Evolutionary conservation across 2,888 invertebrate genomes (phyloP).

Genomic region (Lissocephala sabroskyi): DNA sequence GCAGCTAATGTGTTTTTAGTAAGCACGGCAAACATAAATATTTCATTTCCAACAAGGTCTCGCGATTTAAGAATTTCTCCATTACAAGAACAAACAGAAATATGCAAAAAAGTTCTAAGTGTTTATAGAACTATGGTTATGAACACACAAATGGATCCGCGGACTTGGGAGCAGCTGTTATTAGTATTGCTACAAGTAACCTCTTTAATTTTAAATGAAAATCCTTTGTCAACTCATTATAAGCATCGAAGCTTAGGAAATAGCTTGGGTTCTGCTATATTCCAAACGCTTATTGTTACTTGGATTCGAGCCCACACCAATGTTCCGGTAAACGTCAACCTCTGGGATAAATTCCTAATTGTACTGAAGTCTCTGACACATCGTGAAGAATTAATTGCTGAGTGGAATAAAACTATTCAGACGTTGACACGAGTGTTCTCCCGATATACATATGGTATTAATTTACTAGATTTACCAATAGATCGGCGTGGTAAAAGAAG

Average conservation of each 20-base stretch:
- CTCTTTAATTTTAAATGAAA: constrained; percentile 87
- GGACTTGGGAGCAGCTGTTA: constrained; percentile 93
- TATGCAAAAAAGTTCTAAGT: constrained; percentile 95
- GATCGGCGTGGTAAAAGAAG: constrained; percentile 84
- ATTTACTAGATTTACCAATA: constrained; percentile 88
- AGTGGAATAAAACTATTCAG: constrained; percentile 99
- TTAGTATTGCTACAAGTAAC: constrained; percentile 92
- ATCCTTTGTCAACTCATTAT: constrained; percentile 78
- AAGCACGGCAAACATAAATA: constrained; percentile 69
- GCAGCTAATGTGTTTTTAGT: constrained; percentile 95
- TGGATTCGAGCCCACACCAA: constrained; percentile 98
- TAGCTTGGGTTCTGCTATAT: constrained; percentile 87
- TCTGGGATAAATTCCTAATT: constrained; percentile 95
- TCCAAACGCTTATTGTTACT: constrained; percentile 95
- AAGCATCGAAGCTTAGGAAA: constrained; percentile 80
- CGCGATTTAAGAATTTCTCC: constrained; percentile 78
- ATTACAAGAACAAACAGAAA: constrained; percentile 94
- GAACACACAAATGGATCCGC: constrained; percentile 93
- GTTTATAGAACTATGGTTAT: constrained; percentile 98
- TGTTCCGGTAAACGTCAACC: constrained; percentile 87
- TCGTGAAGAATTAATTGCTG: constrained; percentile 95
- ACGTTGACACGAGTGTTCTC: constrained; percentile 95
- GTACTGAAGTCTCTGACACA: constrained; percentile 90
- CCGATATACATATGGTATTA: constrained; percentile 94
- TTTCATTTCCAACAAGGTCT: constrained; percentile 76